phyloP scores from a whole-genome alignment of 2,888 invertebrate species.

The Invenusta paracnida region DNA sequence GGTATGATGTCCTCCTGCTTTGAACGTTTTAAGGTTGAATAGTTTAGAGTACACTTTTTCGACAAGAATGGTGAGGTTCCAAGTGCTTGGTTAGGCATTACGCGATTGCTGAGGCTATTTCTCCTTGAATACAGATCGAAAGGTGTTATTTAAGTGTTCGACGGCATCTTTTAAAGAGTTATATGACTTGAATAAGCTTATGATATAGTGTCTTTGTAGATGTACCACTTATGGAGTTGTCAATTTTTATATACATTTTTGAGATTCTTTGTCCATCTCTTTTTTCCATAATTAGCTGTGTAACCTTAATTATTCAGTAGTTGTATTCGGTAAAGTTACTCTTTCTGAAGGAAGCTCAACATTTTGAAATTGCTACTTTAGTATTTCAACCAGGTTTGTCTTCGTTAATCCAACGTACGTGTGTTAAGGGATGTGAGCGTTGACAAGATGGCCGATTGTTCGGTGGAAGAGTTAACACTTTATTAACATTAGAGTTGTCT shows the following conservation, averaged over 20 bases:
- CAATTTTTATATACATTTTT: not conserved
- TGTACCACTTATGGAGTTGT: not conserved
- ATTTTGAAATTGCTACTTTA: not conserved
- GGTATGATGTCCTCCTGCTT: not conserved
- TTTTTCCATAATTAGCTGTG: not conserved
- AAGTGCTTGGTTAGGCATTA: not conserved
- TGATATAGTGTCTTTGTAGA: too few species aligned
- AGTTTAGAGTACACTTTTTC: not conserved
- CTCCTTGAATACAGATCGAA: not conserved
- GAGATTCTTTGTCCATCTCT: not conserved
- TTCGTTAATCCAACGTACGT: not conserved
- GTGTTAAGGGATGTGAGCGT: not conserved
- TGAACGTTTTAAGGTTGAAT: not conserved
- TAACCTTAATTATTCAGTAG: not conserved
- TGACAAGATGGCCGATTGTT: not conserved
- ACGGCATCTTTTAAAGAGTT: not conserved
- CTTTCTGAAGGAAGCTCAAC: not conserved
- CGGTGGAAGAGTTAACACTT: not conserved
- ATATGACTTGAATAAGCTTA: not conserved
- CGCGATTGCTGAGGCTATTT: not conserved
- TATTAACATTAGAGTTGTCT: not conserved
- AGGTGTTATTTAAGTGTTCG: not conserved
- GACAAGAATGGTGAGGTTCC: not conserved
- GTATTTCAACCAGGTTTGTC: not conserved
- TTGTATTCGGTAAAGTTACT: not conserved